Evolutionary conservation across 1,140 invertebrate genomes (phyloP).

Genomic region (Dreissena polymorpha): DNA sequence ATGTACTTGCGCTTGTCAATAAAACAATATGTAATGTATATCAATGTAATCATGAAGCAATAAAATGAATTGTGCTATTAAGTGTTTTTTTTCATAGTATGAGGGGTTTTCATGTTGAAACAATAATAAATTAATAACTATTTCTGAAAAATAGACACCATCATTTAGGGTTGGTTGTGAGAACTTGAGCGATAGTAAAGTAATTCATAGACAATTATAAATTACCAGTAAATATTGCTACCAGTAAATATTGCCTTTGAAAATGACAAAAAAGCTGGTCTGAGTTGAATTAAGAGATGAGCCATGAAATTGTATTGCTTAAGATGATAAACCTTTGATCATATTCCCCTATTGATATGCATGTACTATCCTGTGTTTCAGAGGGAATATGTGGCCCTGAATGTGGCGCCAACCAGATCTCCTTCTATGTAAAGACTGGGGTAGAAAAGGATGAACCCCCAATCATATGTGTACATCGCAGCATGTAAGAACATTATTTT

Average conservation of each 20-base stretch:
- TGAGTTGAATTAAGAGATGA: neutral
- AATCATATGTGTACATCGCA: constrained; percentile 69
- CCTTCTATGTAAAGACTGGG: constrained; percentile 72
- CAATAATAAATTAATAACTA: no score
- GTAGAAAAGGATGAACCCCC: constrained; percentile 63
- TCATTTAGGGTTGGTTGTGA: neutral
- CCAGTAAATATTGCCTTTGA: neutral
- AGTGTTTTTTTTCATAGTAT: no score
- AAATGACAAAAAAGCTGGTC: neutral
- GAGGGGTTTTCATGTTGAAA: no score
- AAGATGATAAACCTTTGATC: neutral
- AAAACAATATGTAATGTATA: no score
- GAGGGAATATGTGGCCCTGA: constrained; percentile 58
- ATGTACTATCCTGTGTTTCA: constrained; percentile 32
- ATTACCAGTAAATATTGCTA: neutral
- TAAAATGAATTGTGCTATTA: no score
- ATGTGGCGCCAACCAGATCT: constrained; percentile 60
- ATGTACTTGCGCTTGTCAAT: no score
- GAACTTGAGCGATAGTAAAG: neutral
- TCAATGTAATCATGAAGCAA: no score
- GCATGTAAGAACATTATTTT: constrained; percentile 58
- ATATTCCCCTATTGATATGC: neutral
- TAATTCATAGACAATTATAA: no score
- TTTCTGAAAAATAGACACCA: no score
- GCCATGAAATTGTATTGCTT: neutral